Evolutionary conservation across 2,797 vertebrate genomes (phyloP), one percentile per base, ranked within the genome.

Genomic region (Bufotes viridis): DNA sequence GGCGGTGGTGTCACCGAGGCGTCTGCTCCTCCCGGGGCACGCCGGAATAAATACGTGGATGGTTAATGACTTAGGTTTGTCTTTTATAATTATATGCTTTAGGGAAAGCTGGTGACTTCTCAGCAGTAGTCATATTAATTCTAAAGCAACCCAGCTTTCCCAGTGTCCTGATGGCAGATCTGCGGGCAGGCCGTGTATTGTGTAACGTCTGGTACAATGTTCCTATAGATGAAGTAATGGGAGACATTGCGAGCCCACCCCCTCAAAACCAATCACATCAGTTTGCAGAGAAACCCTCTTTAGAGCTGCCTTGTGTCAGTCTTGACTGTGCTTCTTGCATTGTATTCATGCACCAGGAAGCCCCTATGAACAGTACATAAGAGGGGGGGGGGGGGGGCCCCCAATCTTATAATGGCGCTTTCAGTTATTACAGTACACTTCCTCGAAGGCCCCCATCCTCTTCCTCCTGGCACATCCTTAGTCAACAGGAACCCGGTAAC

Each of bases 401-500:
- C n/a, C n/a, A n/a, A 8, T 42, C 70, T 42, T 2, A 22, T 72
- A 72, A 42, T 18, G 18, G 20, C 26, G 1, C 15, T 17, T 67
- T 12, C 2, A 7, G 61, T 9, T n/a, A 26, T 9, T 69, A 69
- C 61, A 29, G 65, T 14, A 5, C 5, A 1, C 81, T 82, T 69
- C 22, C 61, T 67, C 8, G 26, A 51, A 67, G 61, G 81, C 26
- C 22, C 53, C 3, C 69, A 22, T 78, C 75, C 75, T 78, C 49
- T 78, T 53, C 34, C 42, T 83, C 51, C 67, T 29, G 22, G 24
- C 81, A 83, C 67, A 57, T 83, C 67, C 67, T 83, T 20, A 57
- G 51, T 83, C 81, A 70, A 83, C 81, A 83, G 81, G 81, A 83
- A 83, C 63, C 81, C 53, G 10, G 12, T 29, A 7, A 13, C 1